Evolutionary conservation across 2,113 vertebrate genomes (phyloP), one percentile per base, ranked within the genome.

Genomic region (Nipponia nippon): DNA sequence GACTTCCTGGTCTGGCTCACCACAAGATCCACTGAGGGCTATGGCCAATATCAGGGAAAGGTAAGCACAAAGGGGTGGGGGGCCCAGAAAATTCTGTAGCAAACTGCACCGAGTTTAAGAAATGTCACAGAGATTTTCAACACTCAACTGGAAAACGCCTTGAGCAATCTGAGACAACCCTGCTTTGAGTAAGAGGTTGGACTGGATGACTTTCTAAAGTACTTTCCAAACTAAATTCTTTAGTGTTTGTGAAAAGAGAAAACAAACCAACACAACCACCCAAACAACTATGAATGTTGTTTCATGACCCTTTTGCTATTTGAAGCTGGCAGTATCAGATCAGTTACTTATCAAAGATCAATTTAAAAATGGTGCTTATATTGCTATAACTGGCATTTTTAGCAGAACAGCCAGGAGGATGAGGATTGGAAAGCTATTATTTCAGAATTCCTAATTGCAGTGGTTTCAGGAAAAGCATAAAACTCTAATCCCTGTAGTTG

Each of bases 1-100:
- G 63, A 73, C 40, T 47, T 73, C 65, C 40, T 52, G 58, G 13
- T 61, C 59, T 78, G 49, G 69, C 36, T 90, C 55, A 65, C 22
- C 44, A 27, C 44, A 55, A 40, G 22, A 55, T 22, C 14, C 1
- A 0, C 0, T n/a, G 75, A 87, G 49, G 13, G 66, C 15, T 7
- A 44, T 2, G 9, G 26, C 13, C 34, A 83, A 1, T 30, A 78
- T 25, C 19, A 38, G 8, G 4, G 16, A 79, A 92, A 79, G 9
- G 15, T 27, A 83, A 76, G 25, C 36, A 90, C 21, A 46, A 49
- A 46, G 7, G 22, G 34, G 8, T 5, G 3, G 14, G 4, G 5
- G 22, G 14, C 0, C 13, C 3, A 27, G 10, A 30, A 17, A 4
- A 72, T 27, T 56, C 55, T 22, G 11, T 18, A 62, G 27, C 66